Base-by-base conservation (phyloP, 2,113 vertebrate species). In the Lepisosteus osseus region DNA sequence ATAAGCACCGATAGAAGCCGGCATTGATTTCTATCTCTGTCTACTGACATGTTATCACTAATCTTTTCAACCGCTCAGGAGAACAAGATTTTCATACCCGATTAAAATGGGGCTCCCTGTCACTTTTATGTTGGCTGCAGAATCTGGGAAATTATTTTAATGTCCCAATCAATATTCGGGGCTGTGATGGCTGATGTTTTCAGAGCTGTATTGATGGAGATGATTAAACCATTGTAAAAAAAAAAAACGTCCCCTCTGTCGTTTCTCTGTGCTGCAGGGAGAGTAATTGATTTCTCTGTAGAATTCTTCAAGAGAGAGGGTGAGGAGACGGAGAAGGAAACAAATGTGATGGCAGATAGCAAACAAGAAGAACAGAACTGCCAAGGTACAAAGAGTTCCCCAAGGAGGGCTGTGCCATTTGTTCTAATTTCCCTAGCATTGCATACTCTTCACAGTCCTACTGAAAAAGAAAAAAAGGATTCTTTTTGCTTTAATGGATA, bases 141-240 rank as follows among this genome's bases (percentile, higher is more conserved):
- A 79, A 84, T 84, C 83, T 55, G 73, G 74, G 73, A 79, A 80
- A 86, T 87, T 88, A 84, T 82, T 88, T 77, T 83, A 89, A 86
- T 85, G 84, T 84, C 70, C 84, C 80, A 87, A 89, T 93, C 87
- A 77, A 91, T 93, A 84, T 54, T 75, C 41, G 56, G 78, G 79
- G 72, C 77, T 81, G 79, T 72, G 74, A 80, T 72, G 5, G 70
- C 78, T 88, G 79, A 83, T 78, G 65, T 68, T 85, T 86, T 86
- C 73, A 77, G 83, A 69, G 61, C 64, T 11, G 68, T 81, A 79
- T 85, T 81, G 83, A 88, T 77, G 80, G 72, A 83, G 83, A 86
- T 84, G 81, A 76, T 84, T 82, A 79, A 84, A 86, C 78, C 76
- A 76, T 74, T 40, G 42, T 78, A 78, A 79, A 79, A 29, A 29